Evolutionary conservation across 2,113 vertebrate genomes (phyloP).

Genomic region (Lonchura striata): DNA sequence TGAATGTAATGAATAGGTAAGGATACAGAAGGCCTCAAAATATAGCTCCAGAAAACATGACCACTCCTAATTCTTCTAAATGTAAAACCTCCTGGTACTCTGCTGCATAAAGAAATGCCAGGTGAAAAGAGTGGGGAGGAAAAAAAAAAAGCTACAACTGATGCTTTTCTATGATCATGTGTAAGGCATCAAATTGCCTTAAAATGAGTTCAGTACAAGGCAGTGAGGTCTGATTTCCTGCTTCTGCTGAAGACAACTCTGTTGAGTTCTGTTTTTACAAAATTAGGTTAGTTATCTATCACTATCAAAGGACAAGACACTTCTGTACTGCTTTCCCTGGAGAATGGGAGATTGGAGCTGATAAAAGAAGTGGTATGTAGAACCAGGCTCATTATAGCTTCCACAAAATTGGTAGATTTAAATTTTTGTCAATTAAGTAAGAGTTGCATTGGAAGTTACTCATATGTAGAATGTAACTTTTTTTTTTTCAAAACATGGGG

Average conservation of each 20-base stretch:
- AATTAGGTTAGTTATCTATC: conserved; percentile 52
- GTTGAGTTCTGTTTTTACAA: conserved; percentile 38
- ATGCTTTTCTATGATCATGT: background rate
- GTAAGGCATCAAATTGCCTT: background rate
- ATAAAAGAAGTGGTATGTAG: conserved; percentile 16
- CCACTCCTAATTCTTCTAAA: background rate
- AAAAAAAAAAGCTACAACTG: background rate
- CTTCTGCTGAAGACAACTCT: conserved; percentile 35
- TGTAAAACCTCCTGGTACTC: background rate
- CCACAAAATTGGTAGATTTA: background rate
- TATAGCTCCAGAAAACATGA: background rate
- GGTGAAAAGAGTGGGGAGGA: background rate
- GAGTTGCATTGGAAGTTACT: background rate
- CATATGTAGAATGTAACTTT: background rate
- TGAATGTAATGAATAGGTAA: background rate
- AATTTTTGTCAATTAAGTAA: background rate
- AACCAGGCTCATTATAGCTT: conserved; percentile 10
- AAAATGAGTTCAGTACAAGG: background rate
- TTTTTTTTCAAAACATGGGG: background rate
- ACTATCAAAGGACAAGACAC: conserved; percentile 43
- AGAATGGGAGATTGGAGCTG: conserved; percentile 6
- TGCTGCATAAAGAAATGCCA: background rate
- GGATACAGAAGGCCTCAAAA: background rate
- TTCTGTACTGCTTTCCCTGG: conserved; percentile 41
- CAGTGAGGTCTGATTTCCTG: conserved; percentile 32